Evolutionary conservation across 92 coral and sea anemone species (phyloP).

Genomic region (Chrysogorgia sp.): DNA sequence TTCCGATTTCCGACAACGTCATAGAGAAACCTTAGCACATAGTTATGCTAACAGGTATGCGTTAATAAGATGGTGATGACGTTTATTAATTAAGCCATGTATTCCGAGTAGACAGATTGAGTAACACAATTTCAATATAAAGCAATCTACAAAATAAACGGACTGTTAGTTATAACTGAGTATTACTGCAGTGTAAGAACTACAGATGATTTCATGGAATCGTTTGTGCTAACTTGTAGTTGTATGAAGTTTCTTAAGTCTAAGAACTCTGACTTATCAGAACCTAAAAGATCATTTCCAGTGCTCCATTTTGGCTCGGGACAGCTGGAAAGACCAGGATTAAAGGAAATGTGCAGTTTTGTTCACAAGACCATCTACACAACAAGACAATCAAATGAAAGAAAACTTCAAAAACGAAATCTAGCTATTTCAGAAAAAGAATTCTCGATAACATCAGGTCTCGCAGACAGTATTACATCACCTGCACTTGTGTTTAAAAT

Average conservation of each 20-base stretch:
- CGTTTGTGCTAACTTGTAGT: too few relatives aligned
- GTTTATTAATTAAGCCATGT: too few relatives aligned
- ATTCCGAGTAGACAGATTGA: too few relatives aligned
- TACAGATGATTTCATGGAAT: too few relatives aligned
- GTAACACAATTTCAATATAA: too few relatives aligned
- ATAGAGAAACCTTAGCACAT: too few relatives aligned
- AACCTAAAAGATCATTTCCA: slow-evolving; percentile 64
- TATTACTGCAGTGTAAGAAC: too few relatives aligned
- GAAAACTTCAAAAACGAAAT: slow-evolving; percentile 68
- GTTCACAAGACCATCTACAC: slow-evolving; percentile 68
- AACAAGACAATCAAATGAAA: slow-evolving; percentile 59
- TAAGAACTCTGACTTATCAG: not conserved
- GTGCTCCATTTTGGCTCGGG: slow-evolving; percentile 92
- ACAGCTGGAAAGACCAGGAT: slow-evolving; percentile 77
- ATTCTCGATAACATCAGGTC: slow-evolving; percentile 71
- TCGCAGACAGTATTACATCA: slow-evolving; percentile 58
- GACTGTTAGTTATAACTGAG: too few relatives aligned
- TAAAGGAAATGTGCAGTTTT: slow-evolving; percentile 84
- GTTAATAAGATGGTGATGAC: too few relatives aligned
- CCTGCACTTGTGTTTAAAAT: slow-evolving; percentile 71
- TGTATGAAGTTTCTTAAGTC: slow-evolving; percentile 12
- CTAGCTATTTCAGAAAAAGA: slow-evolving; percentile 83
- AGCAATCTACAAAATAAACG: too few relatives aligned
- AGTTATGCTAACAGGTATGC: too few relatives aligned
- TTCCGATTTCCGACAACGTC: too few relatives aligned